Evolutionary conservation across 2,888 invertebrate genomes (phyloP), one percentile per base, ranked within the genome.

Genomic region (Meandrusa payeni): DNA sequence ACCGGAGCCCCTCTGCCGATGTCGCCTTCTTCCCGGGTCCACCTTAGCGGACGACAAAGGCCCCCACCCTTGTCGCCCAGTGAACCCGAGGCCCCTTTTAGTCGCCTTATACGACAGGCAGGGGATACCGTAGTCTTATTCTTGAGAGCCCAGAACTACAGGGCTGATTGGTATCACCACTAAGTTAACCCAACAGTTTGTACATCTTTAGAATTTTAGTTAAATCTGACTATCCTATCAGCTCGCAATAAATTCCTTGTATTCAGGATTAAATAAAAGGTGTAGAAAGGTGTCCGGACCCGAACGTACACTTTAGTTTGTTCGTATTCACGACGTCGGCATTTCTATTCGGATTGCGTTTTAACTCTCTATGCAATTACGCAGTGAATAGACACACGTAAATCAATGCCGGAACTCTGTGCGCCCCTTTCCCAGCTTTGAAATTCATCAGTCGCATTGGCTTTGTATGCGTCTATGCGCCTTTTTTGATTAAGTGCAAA

Each of bases 361-460:
- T 60, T 58, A 61, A 55, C 57, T 55, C 57, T 55, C 52, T 58
- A 61, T 69, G 65, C 72, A 65, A 70, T 74, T 71, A 72, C 64
- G 52, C 53, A 51, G 47, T 64, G 59, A 70, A 67, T 70, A 57
- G 62, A 34, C 46, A 45, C 55, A 52, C 53, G 51, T 69, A 63
- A 65, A 71, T 69, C 68, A 64, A 59, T 51, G 62, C 64, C 51
- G 54, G 43, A 39, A 27, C 42, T 42, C 33, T 36, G 40, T 46
- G 40, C 40, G 42, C 26, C 3, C 31, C 38, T 46, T 41, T 46
- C 23, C 32, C n/a, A n/a, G n/a, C n/a, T n/a, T n/a, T n/a, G 10
- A n/a, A n/a, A 42, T 28, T 39, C 39, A 36, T 26, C 23, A 13
- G 23, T 11, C 6, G 31, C 22, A 13, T 29, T 22, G 38, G 31